Conservation (phyloP, 2,113 vertebrate species). For the Corythoichthys haematopterus region DNA sequence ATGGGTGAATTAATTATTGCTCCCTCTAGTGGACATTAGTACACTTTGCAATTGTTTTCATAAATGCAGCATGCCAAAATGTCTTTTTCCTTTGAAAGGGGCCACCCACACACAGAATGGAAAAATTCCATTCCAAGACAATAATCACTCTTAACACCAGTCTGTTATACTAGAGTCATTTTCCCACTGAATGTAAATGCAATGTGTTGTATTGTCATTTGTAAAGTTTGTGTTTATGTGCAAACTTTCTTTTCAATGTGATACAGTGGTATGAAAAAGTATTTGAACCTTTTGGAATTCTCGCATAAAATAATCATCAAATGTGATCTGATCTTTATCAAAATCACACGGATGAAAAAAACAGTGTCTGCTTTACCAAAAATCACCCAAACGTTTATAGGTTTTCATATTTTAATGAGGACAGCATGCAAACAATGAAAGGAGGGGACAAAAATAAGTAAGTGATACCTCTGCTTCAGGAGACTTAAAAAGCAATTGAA, state of each 20-base stretch:
- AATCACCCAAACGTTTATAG: no score
- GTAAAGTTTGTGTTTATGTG: constrained; percentile 34
- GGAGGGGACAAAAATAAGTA: no score
- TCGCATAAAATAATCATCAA: no score
- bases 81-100: neutral
- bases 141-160: neutral
- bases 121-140: neutral
- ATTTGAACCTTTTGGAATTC: no score
- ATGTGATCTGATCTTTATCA: no score
- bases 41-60: neutral
- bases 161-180: constrained; percentile 12
- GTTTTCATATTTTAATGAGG: no score
- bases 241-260: constrained; percentile 16
- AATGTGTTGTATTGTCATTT: constrained; percentile 16
- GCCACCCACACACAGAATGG: neutral
- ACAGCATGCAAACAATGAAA: no score
- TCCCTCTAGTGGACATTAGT: neutral
- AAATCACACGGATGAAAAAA: no score
- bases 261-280: neutral
- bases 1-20: neutral
- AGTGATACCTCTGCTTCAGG: no score
- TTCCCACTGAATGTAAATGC: constrained; percentile 27
- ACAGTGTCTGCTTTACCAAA: no score
- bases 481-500: no score
- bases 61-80: neutral